phyloP scores from a whole-genome alignment of 1,140 invertebrate genomes.

The Calycopis cecrops region DNA sequence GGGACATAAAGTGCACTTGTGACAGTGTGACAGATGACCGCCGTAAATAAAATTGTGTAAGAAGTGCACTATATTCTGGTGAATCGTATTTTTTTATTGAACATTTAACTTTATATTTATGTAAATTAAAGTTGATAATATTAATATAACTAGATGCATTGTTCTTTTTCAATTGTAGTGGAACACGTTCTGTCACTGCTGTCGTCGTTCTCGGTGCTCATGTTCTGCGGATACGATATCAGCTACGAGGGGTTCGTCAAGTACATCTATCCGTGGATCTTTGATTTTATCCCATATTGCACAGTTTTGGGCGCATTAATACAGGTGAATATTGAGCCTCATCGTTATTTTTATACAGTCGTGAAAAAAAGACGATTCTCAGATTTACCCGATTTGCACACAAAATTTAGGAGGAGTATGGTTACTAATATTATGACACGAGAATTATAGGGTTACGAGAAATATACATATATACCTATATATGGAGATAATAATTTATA shows the following conservation, averaged over 20 bases:
- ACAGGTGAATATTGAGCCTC: not conserved
- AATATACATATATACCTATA: no score
- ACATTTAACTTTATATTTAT: not conserved
- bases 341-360: no score
- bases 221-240: slow-evolving; percentile 4
- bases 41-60: not conserved
- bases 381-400: no score
- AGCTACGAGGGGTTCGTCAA: slow-evolving; percentile 26
- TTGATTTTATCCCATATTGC: slow-evolving; percentile 14
- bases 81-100: not conserved
- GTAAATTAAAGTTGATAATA: not conserved
- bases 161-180: not conserved
- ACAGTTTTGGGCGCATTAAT: slow-evolving; percentile 9
- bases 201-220: not conserved
- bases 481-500: not conserved
- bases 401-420: no score
- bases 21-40: no score
- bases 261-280: slow-evolving; percentile 34
- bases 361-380: no score
- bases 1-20: no score
- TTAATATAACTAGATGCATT: not conserved
- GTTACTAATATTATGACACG: no score
- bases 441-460: no score
- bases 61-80: not conserved
- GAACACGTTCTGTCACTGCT: not conserved